A percentile compares a stretch with the other conserved stretches of the same genome.
Conservation (phyloP, 2,113 vertebrate species). For the Gracilinanus agilis region DNA sequence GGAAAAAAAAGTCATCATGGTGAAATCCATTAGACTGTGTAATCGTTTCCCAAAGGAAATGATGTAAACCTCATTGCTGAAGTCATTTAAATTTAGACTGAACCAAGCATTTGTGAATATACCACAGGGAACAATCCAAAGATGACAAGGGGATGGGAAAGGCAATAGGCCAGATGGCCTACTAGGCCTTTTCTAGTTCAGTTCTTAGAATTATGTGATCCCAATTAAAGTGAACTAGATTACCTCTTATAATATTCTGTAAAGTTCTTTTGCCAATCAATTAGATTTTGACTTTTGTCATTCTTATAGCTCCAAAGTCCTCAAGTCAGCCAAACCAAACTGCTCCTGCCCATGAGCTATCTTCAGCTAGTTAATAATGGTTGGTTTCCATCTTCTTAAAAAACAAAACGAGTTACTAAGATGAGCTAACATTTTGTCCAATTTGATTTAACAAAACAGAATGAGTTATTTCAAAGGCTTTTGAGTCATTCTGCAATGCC, state of each 20-base stretch:
- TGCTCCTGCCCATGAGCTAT: too few species aligned
- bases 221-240: conserved; percentile 73
- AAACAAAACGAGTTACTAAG: neutral
- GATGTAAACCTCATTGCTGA: conserved; percentile 45
- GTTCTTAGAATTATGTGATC: conserved; percentile 54
- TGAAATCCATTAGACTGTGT: conserved; percentile 70
- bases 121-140: conserved; percentile 63
- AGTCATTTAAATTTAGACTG: conserved; percentile 71
- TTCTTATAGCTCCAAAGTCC: neutral
- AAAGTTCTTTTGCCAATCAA: conserved; percentile 32
- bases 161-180: conserved; percentile 60
- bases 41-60: conserved; percentile 64
- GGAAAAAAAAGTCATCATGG: conserved; percentile 31
- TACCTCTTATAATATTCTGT: conserved; percentile 61
- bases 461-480: neutral
- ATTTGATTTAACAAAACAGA: neutral
- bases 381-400: conserved; percentile 26
- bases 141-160: conserved; percentile 15
- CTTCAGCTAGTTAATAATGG: neutral
- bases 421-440: neutral
- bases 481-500: neutral
- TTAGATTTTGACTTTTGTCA: neutral
- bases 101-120: conserved; percentile 29
- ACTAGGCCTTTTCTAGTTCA: conserved; percentile 55
- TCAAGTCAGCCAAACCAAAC: neutral